phyloP scores from a whole-genome alignment of 1,140 invertebrate genomes.

The Leptonema lineaticorne region DNA sequence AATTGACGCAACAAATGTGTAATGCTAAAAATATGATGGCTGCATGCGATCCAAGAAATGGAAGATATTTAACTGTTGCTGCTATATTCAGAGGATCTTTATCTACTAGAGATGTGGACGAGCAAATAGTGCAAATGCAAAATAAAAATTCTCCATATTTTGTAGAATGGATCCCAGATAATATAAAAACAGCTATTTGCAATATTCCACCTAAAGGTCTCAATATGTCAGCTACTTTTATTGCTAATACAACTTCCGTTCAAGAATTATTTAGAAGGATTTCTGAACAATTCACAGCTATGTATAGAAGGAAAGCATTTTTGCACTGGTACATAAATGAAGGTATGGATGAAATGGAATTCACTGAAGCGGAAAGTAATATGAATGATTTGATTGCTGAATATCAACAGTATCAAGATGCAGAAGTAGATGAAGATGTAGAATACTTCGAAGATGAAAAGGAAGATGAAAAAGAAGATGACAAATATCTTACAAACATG shows the following conservation, averaged over 20 bases:
- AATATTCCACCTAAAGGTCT: conserved; percentile 72
- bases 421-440: conserved; percentile 67
- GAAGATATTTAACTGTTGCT: conserved; percentile 90
- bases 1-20: conserved; percentile 85
- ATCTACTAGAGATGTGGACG: conserved; percentile 92
- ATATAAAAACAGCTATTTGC: conserved; percentile 73
- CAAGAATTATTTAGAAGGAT: conserved; percentile 78
- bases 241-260: conserved; percentile 77
- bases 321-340: conserved; percentile 85
- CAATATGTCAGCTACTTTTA: conserved; percentile 77
- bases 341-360: conserved; percentile 80
- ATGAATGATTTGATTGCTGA: conserved; percentile 79
- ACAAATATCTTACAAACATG: no score
- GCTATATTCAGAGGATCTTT: conserved; percentile 83
- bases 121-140: conserved; percentile 70
- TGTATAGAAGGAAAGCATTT: conserved; percentile 90
- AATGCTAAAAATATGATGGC: conserved; percentile 91
- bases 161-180: conserved; percentile 86
- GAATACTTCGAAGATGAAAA: conserved; percentile 62
- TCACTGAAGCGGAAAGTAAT: conserved; percentile 72
- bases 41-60: conserved; percentile 90
- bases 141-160: conserved; percentile 69
- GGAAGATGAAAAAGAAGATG: conserved; percentile 48
- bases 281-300: conserved; percentile 76
- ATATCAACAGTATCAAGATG: conserved; percentile 90